These are phyloP conservation scores for Acestrorhynchus altus DNA, from an alignment of 2,797 vertebrate species.

Conservation along the genomic window DNA sequence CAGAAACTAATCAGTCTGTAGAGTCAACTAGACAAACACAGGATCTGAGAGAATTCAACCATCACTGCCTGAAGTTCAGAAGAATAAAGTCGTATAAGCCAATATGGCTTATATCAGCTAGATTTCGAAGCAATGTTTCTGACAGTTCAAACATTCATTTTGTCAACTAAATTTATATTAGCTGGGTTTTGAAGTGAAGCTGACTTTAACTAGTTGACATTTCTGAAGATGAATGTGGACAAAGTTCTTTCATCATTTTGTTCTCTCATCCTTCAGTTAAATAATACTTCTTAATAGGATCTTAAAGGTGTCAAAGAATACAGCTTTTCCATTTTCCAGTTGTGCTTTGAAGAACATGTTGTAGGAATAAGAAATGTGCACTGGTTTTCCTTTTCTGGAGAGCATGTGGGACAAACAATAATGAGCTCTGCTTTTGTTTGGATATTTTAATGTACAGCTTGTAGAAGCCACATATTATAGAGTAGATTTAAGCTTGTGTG, in stretches of 20 bases:
- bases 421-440: too few species aligned
- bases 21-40: slow-evolving; percentile 39
- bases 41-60: slow-evolving; percentile 18
- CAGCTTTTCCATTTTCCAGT: too few species aligned
- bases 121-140: neutral
- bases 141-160: neutral
- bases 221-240: neutral
- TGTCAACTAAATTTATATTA: neutral
- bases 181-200: neutral
- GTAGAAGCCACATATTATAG: too few species aligned
- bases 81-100: slow-evolving; percentile 17
- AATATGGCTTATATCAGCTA: neutral
- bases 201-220: neutral
- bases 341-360: too few species aligned
- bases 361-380: too few species aligned
- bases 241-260: neutral
- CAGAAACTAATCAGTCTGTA: slow-evolving; percentile 34
- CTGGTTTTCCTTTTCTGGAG: too few species aligned
- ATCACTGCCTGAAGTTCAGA: slow-evolving; percentile 31
- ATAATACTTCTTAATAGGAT: too few species aligned
- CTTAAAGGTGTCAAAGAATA: too few species aligned
- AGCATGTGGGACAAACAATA: too few species aligned
- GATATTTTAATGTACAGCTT: too few species aligned
- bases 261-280: neutral
- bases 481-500: too few species aligned